Percentiles rank a stretch among this genome's conserved stretches.
phyloP scores from a whole-genome alignment of 2,113 vertebrate genomes.

The Ceyx margarethae region DNA sequence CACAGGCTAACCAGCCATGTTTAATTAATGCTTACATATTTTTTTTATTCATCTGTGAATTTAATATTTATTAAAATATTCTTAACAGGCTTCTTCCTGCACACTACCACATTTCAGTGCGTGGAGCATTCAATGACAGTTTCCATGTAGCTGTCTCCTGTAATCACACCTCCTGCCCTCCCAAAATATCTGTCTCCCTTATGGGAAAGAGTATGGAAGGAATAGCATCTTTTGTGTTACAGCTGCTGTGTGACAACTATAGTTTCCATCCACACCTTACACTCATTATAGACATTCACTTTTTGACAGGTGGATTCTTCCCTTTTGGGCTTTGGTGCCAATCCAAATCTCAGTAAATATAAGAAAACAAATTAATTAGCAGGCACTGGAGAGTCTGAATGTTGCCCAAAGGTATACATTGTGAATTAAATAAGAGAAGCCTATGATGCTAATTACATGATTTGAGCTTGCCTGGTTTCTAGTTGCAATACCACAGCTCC shows the following conservation, averaged over 20 bases:
- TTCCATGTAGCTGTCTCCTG: background rate
- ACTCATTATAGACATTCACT: constrained; percentile 21
- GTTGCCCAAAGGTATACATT: background rate
- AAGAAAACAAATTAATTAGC: constrained; percentile 50
- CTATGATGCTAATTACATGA: background rate
- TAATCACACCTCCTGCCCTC: constrained; percentile 25
- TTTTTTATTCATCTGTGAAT: background rate
- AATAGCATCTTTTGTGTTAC: constrained; percentile 4
- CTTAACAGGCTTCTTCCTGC: background rate
- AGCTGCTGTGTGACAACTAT: constrained; percentile 20
- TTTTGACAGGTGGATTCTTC: constrained; percentile 32
- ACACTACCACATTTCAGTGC: background rate
- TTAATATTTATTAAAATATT: background rate
- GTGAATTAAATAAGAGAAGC: background rate
- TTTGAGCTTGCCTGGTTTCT: background rate
- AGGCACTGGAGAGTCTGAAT: background rate
- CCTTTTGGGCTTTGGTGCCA: constrained; percentile 26
- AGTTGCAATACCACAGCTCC: background rate
- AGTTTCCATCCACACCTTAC: constrained; percentile 32
- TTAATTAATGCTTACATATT: background rate
- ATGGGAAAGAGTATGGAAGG: background rate
- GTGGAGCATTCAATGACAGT: background rate
- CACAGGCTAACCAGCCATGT: background rate
- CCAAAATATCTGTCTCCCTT: constrained; percentile 11
- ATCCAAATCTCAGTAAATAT: constrained; percentile 6